A percentile compares a stretch with the other conserved stretches of the same genome.
Conservation (phyloP, 2,113 vertebrate species). For the Perognathus longimembris region DNA sequence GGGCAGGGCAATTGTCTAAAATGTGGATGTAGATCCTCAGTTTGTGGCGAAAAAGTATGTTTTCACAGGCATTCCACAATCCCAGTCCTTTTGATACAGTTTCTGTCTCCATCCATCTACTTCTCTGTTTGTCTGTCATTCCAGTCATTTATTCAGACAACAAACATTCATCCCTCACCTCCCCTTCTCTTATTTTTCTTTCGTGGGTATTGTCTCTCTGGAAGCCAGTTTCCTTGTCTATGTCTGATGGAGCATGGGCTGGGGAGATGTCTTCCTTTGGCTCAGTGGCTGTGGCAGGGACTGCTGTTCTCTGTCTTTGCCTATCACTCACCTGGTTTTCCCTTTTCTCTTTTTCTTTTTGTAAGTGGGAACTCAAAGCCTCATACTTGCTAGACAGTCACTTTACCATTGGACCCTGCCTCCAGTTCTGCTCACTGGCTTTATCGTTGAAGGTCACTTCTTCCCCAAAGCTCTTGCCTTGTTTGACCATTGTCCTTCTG, state of each 20-base stretch:
- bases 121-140: neutral
- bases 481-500: neutral
- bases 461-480: neutral
- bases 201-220: neutral
- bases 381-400: too few relatives aligned
- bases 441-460: constrained; percentile 47
- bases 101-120: neutral
- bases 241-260: neutral
- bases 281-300: too few relatives aligned
- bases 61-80: neutral
- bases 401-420: too few relatives aligned
- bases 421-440: neutral
- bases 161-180: neutral
- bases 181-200: neutral
- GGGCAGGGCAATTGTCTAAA: neutral
- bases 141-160: neutral
- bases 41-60: neutral
- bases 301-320: neutral
- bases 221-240: neutral
- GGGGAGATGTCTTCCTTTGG: neutral
- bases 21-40: neutral
- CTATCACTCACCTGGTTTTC: neutral
- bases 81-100: neutral
- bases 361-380: too few relatives aligned
- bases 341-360: neutral